phyloP scores from a whole-genome alignment of 2,888 invertebrate species.

The Meiosimyza platycephala region DNA sequence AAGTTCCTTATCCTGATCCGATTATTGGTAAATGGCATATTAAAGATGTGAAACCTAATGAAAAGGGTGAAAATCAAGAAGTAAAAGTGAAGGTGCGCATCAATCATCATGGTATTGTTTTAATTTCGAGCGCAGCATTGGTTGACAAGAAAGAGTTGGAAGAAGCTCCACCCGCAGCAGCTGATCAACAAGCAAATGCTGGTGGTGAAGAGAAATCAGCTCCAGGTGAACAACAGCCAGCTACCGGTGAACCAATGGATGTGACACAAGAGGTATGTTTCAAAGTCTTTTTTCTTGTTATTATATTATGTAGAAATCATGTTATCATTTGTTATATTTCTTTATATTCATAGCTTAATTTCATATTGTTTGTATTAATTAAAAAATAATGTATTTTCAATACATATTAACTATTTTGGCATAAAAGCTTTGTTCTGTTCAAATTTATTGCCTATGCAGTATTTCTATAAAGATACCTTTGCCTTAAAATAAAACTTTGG shows the following conservation, averaged over 20 bases:
- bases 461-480: too few species aligned
- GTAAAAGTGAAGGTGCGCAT: conserved; percentile 96
- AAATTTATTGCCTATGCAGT: too few species aligned
- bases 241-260: conserved; percentile 66
- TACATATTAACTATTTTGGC: too few species aligned
- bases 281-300: neutral
- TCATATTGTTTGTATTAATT: neutral
- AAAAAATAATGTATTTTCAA: neutral
- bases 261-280: conserved; percentile 69
- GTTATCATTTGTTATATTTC: conserved; percentile 8
- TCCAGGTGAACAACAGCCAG: conserved; percentile 49
- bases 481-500: too few species aligned
- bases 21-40: conserved; percentile 87
- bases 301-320: conserved; percentile 21
- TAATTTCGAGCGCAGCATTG: conserved; percentile 86
- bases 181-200: conserved; percentile 55
- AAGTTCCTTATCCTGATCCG: conserved; percentile 80
- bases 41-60: conserved; percentile 84
- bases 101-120: conserved; percentile 93
- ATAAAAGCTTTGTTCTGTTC: too few species aligned
- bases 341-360: neutral
- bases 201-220: conserved; percentile 62
- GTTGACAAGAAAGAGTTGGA: conserved; percentile 77
- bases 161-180: conserved; percentile 51
- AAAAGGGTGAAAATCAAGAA: conserved; percentile 92